Evolutionary conservation across 2,113 vertebrate genomes (phyloP).

Genomic region (Mus pahari): DNA sequence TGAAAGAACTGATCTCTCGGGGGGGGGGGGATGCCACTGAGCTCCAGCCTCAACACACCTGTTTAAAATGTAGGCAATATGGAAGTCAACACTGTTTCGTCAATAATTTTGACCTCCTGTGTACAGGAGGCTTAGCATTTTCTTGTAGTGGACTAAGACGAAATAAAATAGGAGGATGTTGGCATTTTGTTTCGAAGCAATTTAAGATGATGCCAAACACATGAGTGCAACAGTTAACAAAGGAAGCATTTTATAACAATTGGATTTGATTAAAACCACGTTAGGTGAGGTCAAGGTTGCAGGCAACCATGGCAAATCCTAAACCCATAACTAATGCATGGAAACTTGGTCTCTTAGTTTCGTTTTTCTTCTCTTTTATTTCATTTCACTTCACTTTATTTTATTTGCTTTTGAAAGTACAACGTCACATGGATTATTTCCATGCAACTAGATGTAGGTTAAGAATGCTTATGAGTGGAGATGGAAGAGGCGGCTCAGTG

Average conservation of each 20-base stretch:
- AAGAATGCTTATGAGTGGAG: neutral
- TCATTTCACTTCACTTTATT: neutral
- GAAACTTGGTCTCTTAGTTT: slow-evolving; percentile 15
- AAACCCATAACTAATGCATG: neutral
- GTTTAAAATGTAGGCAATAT: neutral
- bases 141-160: neutral
- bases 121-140: neutral
- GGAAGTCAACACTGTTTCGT: neutral
- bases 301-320: neutral
- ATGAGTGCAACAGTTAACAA: neutral
- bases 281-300: neutral
- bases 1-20: neutral
- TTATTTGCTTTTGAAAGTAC: neutral
- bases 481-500: neutral
- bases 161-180: slow-evolving; percentile 8
- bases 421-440: neutral
- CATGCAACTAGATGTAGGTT: neutral
- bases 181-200: neutral
- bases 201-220: neutral
- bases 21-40: neutral
- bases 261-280: neutral
- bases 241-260: neutral
- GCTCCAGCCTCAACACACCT: neutral
- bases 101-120: neutral
- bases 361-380: neutral